These are phyloP conservation scores for Odontamblyopus rebecca DNA, from an alignment of 2,797 vertebrate species.

Conservation along the genomic window DNA sequence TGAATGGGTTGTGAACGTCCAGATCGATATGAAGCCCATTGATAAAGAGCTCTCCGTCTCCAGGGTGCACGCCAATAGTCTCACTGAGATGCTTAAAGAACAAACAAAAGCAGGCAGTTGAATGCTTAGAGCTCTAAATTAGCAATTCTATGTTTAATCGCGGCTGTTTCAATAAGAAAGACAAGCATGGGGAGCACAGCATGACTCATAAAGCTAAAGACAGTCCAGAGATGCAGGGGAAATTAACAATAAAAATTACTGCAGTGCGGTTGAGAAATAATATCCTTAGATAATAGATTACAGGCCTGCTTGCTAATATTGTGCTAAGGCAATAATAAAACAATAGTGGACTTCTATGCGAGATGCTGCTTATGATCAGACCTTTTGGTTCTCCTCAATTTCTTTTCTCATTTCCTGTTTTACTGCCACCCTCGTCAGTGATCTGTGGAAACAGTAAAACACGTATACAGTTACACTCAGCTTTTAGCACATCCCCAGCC, in stretches of 20 bases:
- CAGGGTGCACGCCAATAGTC: constrained; percentile 86
- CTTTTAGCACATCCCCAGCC: constrained; percentile 69
- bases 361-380: constrained; percentile 65
- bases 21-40: constrained; percentile 91
- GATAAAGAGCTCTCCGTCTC: constrained; percentile 88
- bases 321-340: constrained; percentile 35
- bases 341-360: constrained; percentile 33
- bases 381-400: constrained; percentile 98
- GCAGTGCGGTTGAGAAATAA: constrained; percentile 16
- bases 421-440: constrained; percentile 88
- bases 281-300: constrained; percentile 37
- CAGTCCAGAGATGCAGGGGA: constrained; percentile 6
- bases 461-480: constrained; percentile 76
- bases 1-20: constrained; percentile 89
- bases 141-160: constrained; percentile 19
- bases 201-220: constrained; percentile 8
- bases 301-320: constrained; percentile 31
- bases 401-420: constrained; percentile 90
- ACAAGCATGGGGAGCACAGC: constrained; percentile 7
- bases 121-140: constrained; percentile 20
- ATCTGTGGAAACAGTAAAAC: constrained; percentile 87
- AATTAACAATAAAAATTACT: constrained; percentile 27
- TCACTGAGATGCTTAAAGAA: constrained; percentile 82
- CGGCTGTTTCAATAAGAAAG: constrained; percentile 24
- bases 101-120: constrained; percentile 16